Base-by-base conservation (phyloP, 2,113 vertebrate species). In the Podarcis cretensis region DNA sequence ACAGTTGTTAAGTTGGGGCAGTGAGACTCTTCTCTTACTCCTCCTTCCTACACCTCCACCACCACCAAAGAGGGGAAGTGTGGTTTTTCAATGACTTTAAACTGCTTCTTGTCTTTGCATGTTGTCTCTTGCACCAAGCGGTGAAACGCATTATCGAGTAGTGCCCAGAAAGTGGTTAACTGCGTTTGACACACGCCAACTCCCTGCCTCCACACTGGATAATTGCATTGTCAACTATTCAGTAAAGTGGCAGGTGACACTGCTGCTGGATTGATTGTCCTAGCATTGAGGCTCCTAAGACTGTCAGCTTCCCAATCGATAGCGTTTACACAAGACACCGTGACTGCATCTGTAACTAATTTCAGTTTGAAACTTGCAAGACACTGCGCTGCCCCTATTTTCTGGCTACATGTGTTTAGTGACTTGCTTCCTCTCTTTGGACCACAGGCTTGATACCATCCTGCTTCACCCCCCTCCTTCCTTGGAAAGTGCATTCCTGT, bases 171-270 rank as follows among this genome's bases (percentile, higher is more conserved):
- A 97, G 97, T 95, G 95, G 96, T 97, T 98, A 98, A 98, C 96
- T 97, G 96, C 96, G 95, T 97, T 97, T 98, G 97, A 98, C 97
- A 98, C 97, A 97, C 97, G 97, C 97, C 97, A 97, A 97, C 97
- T 98, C 97, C 96, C 97, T 97, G 97, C 97, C 97, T 98, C 97
- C 96, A 97, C 96, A 97, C 96, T 97, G 97, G 97, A 97, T 98
- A 98, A 98, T 98, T 98, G 97, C 97, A 97, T 98, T 97, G 97
- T 97, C 97, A 97, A 97, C 97, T 97, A 97, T 97, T 97, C 97
- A 97, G 97, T 95, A 96, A 97, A 97, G 96, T 98, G 97, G 97
- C 97, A 98, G 97, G 97, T 98, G 97, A 97, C 97, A 97, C 97
- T 96, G 96, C 96, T 96, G 96, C 96, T 91, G 93, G 96, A 97